A percentile compares a stretch with the other conserved stretches of the same genome.
phyloP scores from a whole-genome alignment of 1,140 invertebrate species.

The Melipona quadrifasciata region DNA sequence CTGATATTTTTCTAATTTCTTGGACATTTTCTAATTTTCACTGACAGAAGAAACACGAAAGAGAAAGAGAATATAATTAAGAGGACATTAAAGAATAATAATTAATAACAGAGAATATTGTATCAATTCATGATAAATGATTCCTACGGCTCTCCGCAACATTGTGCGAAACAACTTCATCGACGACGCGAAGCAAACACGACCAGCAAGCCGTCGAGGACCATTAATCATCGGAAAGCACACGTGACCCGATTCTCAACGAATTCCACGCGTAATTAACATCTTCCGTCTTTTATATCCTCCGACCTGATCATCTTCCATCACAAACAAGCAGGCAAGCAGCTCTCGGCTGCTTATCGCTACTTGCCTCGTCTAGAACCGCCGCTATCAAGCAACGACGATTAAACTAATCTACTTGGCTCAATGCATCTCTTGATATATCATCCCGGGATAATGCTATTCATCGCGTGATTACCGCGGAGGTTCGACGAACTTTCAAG shows the following conservation, averaged over 20 bases:
- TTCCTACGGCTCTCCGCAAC: background rate
- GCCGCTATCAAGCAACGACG: conserved; percentile 32
- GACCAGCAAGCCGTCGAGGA: background rate
- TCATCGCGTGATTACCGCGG: conserved; percentile 26
- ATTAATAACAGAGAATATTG: no score
- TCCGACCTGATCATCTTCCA: background rate
- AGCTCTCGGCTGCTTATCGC: background rate
- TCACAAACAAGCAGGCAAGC: background rate
- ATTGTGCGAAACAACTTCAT: background rate
- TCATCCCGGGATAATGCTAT: conserved; percentile 35
- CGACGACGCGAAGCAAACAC: background rate
- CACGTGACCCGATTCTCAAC: background rate
- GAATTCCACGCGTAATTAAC: conserved; percentile 15
- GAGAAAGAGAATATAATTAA: background rate
- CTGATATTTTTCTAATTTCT: background rate
- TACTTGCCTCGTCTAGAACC: background rate
- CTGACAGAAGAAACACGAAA: background rate
- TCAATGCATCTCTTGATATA: conserved; percentile 24
- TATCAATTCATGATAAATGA: background rate
- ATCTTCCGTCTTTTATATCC: background rate
- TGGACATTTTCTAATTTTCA: background rate
- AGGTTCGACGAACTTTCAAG: background rate
- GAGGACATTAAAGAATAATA: no score
- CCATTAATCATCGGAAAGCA: background rate
- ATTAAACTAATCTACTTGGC: conserved; percentile 50